Evolutionary conservation across 2,888 invertebrate species (phyloP).

Genomic region (Scaeva pyrastri): DNA sequence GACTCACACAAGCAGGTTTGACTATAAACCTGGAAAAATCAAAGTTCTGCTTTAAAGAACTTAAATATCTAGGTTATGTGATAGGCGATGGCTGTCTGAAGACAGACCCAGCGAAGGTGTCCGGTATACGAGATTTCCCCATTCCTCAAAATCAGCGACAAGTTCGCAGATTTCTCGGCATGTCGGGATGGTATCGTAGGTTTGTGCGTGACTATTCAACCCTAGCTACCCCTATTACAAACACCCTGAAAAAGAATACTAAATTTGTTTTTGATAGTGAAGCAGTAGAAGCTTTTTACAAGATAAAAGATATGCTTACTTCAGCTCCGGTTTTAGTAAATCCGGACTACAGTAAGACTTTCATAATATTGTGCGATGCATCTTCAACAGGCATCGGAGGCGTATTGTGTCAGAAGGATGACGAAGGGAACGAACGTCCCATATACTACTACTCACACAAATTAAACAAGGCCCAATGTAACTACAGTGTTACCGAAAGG

Average conservation of each 20-base stretch:
- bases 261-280: slow-evolving; percentile 1
- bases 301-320: neutral
- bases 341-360: slow-evolving; percentile 3
- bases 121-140: slow-evolving; percentile 20
- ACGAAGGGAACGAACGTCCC: slow-evolving; percentile 8
- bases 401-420: slow-evolving; percentile 17
- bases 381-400: slow-evolving; percentile 23
- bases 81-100: slow-evolving; percentile 34
- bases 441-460: slow-evolving; percentile 16
- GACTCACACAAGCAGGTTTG: slow-evolving; percentile 33
- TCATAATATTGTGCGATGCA: slow-evolving; percentile 9
- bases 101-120: slow-evolving; percentile 16
- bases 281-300: neutral
- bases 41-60: slow-evolving; percentile 20
- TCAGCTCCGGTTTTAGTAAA: slow-evolving; percentile 10
- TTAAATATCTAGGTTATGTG: slow-evolving; percentile 32
- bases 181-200: slow-evolving; percentile 33
- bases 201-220: slow-evolving; percentile 7
- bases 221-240: neutral
- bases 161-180: slow-evolving; percentile 24
- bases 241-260: neutral
- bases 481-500: slow-evolving; percentile 29
- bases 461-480: slow-evolving; percentile 25
- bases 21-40: slow-evolving; percentile 42
- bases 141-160: neutral